phyloP scores from a whole-genome alignment of 2,797 vertebrate genomes.

The Okamejei kenojei region DNA sequence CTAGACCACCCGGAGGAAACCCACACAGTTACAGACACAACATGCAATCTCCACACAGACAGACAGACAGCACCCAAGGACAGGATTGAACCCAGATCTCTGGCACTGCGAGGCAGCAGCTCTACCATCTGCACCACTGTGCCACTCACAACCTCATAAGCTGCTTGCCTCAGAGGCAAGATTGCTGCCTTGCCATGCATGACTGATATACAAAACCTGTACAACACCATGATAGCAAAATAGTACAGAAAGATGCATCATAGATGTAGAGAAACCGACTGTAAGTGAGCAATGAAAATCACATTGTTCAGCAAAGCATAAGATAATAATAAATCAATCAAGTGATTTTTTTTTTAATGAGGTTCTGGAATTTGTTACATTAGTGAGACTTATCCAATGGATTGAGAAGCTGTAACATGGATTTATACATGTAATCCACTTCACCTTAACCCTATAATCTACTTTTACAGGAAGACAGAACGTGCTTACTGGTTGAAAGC shows the following conservation, averaged over 20 bases:
- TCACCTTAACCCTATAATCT: constrained; percentile 31
- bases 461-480: constrained; percentile 21
- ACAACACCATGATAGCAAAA: neutral
- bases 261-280: neutral
- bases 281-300: neutral
- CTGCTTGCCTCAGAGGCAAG: neutral
- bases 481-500: neutral
- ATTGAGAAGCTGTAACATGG: constrained; percentile 19
- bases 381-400: constrained; percentile 17
- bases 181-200: neutral
- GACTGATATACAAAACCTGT: neutral
- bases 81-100: too few species aligned
- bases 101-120: too few species aligned
- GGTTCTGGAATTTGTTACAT: constrained; percentile 25
- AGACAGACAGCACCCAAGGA: too few species aligned
- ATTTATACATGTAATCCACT: constrained; percentile 21
- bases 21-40: too few species aligned
- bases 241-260: neutral
- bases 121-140: too few species aligned
- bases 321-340: constrained; percentile 20
- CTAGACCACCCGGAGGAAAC: too few species aligned
- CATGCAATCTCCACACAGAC: too few species aligned
- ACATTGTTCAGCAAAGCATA: neutral
- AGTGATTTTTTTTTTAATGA: neutral
- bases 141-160: neutral